These are phyloP conservation scores for Tyria jacobaeae DNA, from an alignment of 2,888 invertebrate species.

Conservation along the genomic window DNA sequence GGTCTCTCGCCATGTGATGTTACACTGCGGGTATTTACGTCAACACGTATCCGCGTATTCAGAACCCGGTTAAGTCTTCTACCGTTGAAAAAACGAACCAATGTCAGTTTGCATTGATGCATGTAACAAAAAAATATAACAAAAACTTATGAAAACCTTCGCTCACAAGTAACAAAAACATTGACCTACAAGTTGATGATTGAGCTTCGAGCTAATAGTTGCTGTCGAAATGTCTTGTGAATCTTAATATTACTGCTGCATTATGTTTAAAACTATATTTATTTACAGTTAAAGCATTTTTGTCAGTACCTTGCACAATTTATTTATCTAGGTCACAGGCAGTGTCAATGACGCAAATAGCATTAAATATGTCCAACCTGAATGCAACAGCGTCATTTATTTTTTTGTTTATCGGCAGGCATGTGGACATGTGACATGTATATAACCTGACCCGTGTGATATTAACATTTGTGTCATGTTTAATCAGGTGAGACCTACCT, in stretches of 20 bases:
- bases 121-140: conserved; percentile 38
- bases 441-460: conserved; percentile 23
- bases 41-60: conserved; percentile 58
- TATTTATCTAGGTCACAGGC: conserved; percentile 37
- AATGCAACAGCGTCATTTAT: conserved; percentile 15
- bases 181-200: conserved; percentile 62
- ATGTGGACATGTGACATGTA: conserved; percentile 12
- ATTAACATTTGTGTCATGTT: conserved; percentile 44
- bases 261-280: conserved; percentile 18
- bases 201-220: conserved; percentile 34
- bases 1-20: conserved; percentile 66
- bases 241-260: conserved; percentile 27
- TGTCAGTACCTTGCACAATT: conserved; percentile 32
- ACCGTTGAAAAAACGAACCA: conserved; percentile 48
- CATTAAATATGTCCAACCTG: conserved; percentile 27
- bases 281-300: conserved; percentile 13
- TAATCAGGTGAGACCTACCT: conserved; percentile 65
- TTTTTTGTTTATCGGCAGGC: conserved; percentile 18
- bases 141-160: conserved; percentile 62
- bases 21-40: conserved; percentile 69
- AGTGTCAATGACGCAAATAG: conserved; percentile 38
- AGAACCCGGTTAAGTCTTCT: conserved; percentile 48
- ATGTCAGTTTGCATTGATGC: conserved; percentile 45
- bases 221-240: conserved; percentile 37
- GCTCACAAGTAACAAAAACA: conserved; percentile 61